Conservation (phyloP, 2,888 invertebrate genomes). For the Thereva unica region DNA sequence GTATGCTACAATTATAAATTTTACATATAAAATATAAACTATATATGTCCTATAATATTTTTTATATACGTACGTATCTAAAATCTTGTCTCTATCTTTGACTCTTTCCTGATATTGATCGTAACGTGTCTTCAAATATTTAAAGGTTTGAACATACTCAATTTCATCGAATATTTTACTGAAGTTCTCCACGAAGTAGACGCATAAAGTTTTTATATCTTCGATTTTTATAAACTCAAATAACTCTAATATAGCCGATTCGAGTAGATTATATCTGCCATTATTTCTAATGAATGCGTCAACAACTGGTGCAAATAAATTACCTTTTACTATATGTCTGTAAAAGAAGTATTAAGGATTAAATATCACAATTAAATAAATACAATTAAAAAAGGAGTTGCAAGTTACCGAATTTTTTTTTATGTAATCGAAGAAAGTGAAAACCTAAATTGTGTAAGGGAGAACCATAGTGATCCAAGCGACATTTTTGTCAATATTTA, state of each 20-base stretch:
- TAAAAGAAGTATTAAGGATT: conserved; percentile 14
- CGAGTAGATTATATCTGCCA: conserved; percentile 96
- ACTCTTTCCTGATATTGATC: conserved; percentile 91
- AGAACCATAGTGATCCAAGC: too few species aligned
- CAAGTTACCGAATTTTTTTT: too few species aligned
- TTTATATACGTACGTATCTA: conserved; percentile 66
- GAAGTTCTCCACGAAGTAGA: conserved; percentile 95
- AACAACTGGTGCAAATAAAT: conserved; percentile 93
- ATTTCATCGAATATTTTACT: conserved; percentile 92
- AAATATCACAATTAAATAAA: too few species aligned
- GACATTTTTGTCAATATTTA: too few species aligned
- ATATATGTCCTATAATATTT: conserved; percentile 5
- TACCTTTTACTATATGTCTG: conserved; percentile 90
- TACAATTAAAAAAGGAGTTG: too few species aligned
- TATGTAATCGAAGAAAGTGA: too few species aligned
- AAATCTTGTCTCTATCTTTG: conserved; percentile 80
- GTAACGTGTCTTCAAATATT: conserved; percentile 83
- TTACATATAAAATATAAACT: too few species aligned
- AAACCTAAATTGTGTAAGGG: too few species aligned
- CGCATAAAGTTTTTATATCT: conserved; percentile 86
- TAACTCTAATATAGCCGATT: conserved; percentile 98
- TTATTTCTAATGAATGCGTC: conserved; percentile 96
- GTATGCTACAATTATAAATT: conserved; percentile 48
- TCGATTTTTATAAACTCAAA: conserved; percentile 98
- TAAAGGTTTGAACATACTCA: conserved; percentile 98